Conservation (phyloP, 2,888 invertebrate genomes). For the Lasioglossum marginatum region DNA sequence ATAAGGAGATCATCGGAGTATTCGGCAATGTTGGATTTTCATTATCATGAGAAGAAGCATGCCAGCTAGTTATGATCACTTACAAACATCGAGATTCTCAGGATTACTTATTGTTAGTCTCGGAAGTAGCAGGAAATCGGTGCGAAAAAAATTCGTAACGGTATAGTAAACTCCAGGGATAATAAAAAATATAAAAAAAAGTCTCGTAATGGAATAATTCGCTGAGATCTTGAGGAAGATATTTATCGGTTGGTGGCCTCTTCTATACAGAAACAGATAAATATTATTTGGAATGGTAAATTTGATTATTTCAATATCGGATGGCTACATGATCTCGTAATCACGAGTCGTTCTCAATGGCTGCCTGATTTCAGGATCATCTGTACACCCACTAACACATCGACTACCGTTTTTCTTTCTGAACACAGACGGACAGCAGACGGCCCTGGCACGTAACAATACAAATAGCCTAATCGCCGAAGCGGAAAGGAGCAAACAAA, state of each 20-base stretch:
- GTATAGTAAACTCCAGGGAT: not conserved
- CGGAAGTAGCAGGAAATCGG: not conserved
- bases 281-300: not conserved
- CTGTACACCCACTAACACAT: not conserved
- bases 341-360: not conserved
- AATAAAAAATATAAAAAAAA: not conserved
- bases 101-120: not conserved
- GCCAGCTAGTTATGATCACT: not conserved
- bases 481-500: conserved; percentile 14
- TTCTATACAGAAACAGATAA: not conserved
- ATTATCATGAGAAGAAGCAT: too few relatives aligned
- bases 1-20: conserved; percentile 25
- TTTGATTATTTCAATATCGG: not conserved
- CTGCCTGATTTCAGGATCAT: not conserved
- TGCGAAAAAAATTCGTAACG: not conserved
- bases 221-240: not conserved
- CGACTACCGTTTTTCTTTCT: not conserved
- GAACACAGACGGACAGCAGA: not conserved
- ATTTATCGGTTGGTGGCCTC: not conserved
- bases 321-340: too few relatives aligned
- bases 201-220: not conserved
- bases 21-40: not conserved
- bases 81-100: not conserved
- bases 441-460: conserved; percentile 14
- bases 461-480: not conserved